Evolutionary conservation across 2,113 vertebrate genomes (phyloP), one percentile per base, ranked within the genome.

Genomic region (Albula glossodonta): DNA sequence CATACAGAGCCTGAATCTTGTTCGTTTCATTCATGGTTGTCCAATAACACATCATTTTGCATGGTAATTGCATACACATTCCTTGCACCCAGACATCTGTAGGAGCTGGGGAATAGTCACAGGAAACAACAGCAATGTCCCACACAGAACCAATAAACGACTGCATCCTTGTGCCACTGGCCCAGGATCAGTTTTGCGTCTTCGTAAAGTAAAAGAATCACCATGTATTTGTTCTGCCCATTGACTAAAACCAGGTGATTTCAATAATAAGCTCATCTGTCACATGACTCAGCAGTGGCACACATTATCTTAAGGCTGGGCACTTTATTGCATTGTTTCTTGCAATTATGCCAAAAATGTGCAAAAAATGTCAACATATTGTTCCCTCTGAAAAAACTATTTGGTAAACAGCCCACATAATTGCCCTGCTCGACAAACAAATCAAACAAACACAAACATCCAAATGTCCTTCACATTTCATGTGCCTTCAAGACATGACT

Each of bases 371-470:
- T 15, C 12, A 48, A 79, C 41, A 79, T 0, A 79, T 1, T 78
- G 77, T 78, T 49, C 41, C 31, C 25, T 78, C 17, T 49, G 12
- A 49, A 50, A 4, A 82, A 53, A 56, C 51, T 9, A 22, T 13
- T 82, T 41, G 51, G 52, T n/a, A 53, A 78, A 78, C n/a, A 79
- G 77, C 74, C 48, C 78, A 53, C 10, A 48, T 56, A 84, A 78
- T 78, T 51, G 51, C 74, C 56, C 79, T 49, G 53, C 53, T 78
- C 25, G 52, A 51, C 53, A 17, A 48, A 78, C 70, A 84, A 52
- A 49, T 51, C 60, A 74, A 84, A 70, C 25, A 84, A 85, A 81
- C 63, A 48, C 15, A 60, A 52, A 49, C 50, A 83, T 50, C 85
- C 82, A 74, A 15, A 49, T 78, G 10, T 86, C 83, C 6, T 48